These are phyloP conservation scores for Zootermopsis nevadensis DNA, from an alignment of 2,888 invertebrate species.

Conservation along the genomic window DNA sequence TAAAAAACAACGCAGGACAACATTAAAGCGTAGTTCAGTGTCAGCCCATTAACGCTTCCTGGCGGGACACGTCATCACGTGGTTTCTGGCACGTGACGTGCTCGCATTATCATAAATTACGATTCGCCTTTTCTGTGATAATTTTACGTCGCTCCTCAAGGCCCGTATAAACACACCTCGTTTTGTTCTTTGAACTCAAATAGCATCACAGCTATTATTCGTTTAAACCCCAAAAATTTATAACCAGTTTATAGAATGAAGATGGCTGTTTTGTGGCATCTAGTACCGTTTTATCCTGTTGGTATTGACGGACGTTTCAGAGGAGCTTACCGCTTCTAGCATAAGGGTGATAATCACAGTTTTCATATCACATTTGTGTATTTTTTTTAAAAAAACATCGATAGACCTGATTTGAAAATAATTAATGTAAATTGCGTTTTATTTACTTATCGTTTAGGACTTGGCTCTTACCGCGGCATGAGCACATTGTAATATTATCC, in stretches of 20 bases:
- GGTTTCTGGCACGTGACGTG: not conserved
- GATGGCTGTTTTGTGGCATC: no score
- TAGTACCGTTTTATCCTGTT: no score
- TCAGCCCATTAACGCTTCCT: constrained; percentile 6
- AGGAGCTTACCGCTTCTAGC: not conserved
- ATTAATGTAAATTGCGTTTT: no score
- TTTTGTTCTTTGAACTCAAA: not conserved
- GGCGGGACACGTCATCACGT: constrained; percentile 8
- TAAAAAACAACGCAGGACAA: not conserved
- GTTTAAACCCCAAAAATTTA: not conserved
- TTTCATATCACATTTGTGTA: no score
- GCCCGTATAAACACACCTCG: constrained; percentile 9
- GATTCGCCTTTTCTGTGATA: not conserved
- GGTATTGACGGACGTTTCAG: no score
- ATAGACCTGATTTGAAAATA: no score
- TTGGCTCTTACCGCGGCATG: no score
- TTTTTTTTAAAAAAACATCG: no score
- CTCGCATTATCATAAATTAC: constrained; percentile 3
- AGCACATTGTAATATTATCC: no score
- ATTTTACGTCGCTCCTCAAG: not conserved
- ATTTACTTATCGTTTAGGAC: no score
- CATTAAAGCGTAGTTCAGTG: constrained; percentile 14
- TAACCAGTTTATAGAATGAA: constrained; percentile 19
- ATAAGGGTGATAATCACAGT: no score
- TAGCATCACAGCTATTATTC: not conserved